Evolutionary conservation across 2,113 vertebrate species (phyloP), one percentile per base, ranked within the genome.

Genomic region (Clarias batrachus): DNA sequence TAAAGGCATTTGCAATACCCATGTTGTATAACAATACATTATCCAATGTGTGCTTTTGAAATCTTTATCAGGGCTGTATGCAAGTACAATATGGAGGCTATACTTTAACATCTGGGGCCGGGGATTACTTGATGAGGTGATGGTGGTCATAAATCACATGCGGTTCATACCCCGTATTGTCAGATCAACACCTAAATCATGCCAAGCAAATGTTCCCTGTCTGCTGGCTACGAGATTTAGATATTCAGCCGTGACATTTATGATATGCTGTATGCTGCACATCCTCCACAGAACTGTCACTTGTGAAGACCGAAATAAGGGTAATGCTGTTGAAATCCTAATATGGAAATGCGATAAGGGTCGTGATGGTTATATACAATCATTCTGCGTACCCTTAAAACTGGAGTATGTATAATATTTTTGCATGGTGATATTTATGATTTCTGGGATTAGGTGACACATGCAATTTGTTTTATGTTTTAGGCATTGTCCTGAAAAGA

Each of bases 111-210:
- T 56, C 68, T 63, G 79, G n/a, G 60, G 60, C 62, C 48, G 76
- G 59, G n/a, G 48, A 86, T 86, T 57, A 62, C 59, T 76, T 81
- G 54, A 83, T 60, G 68, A 14, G 57, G 10, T 76, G 74, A 74
- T 70, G n/a, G 68, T 56, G 79, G 48, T 81, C 19, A 52, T 85
- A 81, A 80, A 78, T 89, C 57, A 87, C 52, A 70, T 57, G 71
- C 19, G 59, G 30, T 56, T 73, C 66, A 81, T 81, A 37, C 59
- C 56, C 56, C 56, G 23, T 21, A 48, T 52, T 77, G 83, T 21
- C 70, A 85, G 79, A 74, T 85, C 71, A 85, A 84, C 79, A 81
- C 65, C 85, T 84, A 79, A 63, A 71, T 87, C 76, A 89, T 71
- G 56, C 60, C 21, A 73, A 52, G 65, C 63, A 78, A 84, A 89